phyloP scores from a whole-genome alignment of 2,888 invertebrate species.

The Eustalomyia histrio region DNA sequence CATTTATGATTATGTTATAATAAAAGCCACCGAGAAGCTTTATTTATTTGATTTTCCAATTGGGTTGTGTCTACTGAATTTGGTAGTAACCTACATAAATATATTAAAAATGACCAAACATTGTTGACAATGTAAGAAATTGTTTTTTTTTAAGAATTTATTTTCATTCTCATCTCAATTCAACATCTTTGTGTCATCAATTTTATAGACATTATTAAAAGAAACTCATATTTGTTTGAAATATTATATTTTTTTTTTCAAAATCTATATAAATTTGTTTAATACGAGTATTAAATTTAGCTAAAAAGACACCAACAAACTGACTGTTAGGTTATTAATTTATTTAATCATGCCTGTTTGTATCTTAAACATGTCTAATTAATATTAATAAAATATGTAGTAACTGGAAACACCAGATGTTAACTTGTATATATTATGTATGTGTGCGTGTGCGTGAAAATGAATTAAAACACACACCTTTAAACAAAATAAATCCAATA shows the following conservation, averaged over 20 bases:
- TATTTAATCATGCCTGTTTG: neutral
- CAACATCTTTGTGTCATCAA: conserved; percentile 29
- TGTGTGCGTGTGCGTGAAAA: conserved; percentile 12
- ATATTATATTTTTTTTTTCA: neutral
- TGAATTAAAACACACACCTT: conserved; percentile 8
- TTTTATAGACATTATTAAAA: conserved; percentile 15
- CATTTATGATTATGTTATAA: neutral
- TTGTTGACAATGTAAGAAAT: conserved; percentile 13
- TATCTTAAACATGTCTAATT: conserved; percentile 35
- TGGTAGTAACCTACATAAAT: neutral
- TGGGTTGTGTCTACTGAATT: conserved; percentile 4
- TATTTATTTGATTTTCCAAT: conserved; percentile 18
- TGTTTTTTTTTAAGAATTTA: neutral
- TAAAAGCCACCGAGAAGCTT: neutral
- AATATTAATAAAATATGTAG: conserved; percentile 30
- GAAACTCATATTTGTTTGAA: neutral
- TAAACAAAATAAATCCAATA: neutral
- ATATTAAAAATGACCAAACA: conserved; percentile 7
- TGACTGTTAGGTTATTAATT: neutral
- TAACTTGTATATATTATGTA: conserved; percentile 10
- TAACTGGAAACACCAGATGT: conserved; percentile 30
- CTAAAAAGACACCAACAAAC: neutral
- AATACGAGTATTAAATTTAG: conserved; percentile 11
- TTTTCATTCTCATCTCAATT: neutral
- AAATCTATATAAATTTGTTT: neutral